phyloP scores from a whole-genome alignment of 2,797 vertebrate genomes.

The Molossus molossus region DNA sequence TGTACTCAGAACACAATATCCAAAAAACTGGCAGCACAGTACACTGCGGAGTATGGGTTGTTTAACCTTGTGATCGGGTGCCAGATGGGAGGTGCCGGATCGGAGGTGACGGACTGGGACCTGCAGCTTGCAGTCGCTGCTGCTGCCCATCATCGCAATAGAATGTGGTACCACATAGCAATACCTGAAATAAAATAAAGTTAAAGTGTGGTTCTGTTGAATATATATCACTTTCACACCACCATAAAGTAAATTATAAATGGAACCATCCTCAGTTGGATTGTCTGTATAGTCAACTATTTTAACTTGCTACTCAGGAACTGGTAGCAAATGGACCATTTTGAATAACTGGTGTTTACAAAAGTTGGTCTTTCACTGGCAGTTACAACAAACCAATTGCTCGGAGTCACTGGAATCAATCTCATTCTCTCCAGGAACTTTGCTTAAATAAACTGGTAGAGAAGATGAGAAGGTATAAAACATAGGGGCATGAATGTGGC shows the following conservation, averaged over 20 bases:
- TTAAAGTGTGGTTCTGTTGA: not conserved
- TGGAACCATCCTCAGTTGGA: not conserved
- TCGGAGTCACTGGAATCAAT: slow-evolving; percentile 43
- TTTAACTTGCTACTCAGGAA: not conserved
- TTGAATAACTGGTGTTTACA: slow-evolving; percentile 39
- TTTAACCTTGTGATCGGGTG: not conserved
- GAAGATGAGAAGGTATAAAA: slow-evolving; percentile 33
- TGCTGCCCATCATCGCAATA: not conserved
- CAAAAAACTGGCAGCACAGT: not conserved
- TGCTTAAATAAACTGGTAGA: slow-evolving; percentile 59
- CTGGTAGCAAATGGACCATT: not conserved
- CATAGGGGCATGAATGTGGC: not conserved
- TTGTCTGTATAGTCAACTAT: not conserved
- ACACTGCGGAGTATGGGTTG: not conserved
- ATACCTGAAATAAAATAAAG: not conserved
- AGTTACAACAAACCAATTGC: slow-evolving; percentile 43
- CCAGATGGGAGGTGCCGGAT: too few species aligned
- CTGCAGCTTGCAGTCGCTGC: not conserved
- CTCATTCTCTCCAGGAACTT: slow-evolving; percentile 40
- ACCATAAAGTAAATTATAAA: not conserved
- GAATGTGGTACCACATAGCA: not conserved
- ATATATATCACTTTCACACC: not conserved
- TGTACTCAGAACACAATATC: not conserved
- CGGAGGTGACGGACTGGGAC: not conserved
- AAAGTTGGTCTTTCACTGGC: slow-evolving; percentile 19